phyloP scores from a whole-genome alignment of 2,113 vertebrate genomes.

The Sinosuthora webbiana region DNA sequence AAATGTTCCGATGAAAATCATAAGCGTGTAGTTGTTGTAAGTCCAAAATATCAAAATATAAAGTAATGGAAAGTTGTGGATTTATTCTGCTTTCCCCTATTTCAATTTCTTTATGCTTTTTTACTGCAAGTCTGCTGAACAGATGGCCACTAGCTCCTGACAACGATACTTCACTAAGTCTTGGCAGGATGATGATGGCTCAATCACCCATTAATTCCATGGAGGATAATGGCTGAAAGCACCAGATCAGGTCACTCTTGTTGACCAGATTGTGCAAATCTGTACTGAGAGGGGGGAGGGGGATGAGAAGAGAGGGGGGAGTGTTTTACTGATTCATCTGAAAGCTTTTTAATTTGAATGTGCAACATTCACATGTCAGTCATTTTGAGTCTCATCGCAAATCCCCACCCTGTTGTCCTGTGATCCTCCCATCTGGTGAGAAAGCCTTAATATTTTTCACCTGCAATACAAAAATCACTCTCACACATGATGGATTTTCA shows the following conservation, averaged over 20 bases:
- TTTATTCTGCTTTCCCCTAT: not conserved
- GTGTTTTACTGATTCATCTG: not conserved
- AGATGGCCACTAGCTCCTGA: slow-evolving; percentile 25
- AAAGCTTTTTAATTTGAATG: slow-evolving; percentile 29
- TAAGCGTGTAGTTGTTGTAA: not conserved
- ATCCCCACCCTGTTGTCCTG: not conserved
- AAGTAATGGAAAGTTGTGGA: not conserved
- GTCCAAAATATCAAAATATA: not conserved
- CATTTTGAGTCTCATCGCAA: not conserved
- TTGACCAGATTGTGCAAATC: slow-evolving; percentile 45
- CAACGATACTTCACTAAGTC: not conserved
- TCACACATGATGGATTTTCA: not conserved
- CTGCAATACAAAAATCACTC: not conserved
- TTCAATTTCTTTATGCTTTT: slow-evolving; percentile 4
- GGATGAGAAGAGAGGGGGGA: too few relatives aligned
- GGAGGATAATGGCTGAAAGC: slow-evolving; percentile 46
- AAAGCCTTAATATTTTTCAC: not conserved
- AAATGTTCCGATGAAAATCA: not conserved
- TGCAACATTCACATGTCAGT: not conserved
- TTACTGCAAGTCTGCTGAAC: slow-evolving; percentile 21
- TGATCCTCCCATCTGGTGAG: not conserved
- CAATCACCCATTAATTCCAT: slow-evolving; percentile 48
- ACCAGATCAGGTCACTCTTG: slow-evolving; percentile 24
- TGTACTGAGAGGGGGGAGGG: not conserved
- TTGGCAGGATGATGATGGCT: slow-evolving; percentile 52